Evolutionary conservation across 2,797 vertebrate species (phyloP).

Genomic region (Hylomyscus alleni): DNA sequence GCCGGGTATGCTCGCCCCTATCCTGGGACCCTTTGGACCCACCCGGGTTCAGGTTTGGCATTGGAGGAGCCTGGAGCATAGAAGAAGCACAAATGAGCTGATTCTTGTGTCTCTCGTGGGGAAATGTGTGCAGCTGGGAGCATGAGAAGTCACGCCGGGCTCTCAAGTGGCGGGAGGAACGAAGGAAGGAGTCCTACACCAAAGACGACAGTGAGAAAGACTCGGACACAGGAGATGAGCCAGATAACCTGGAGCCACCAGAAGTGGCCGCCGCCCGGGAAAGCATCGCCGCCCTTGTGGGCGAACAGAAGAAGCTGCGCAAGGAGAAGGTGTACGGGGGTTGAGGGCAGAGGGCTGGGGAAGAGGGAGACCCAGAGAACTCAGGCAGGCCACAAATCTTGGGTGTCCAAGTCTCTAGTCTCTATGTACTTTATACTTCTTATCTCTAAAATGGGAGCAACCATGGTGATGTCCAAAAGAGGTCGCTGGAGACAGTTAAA

Average conservation of each 20-base stretch:
- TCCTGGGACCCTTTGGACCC: not conserved
- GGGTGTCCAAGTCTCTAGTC: not conserved
- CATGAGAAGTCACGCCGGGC: conserved; percentile 90
- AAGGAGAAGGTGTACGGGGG: conserved; percentile 91
- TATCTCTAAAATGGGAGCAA: not conserved
- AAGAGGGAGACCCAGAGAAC: not conserved
- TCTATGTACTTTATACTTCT: not conserved
- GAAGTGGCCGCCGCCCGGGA: conserved; percentile 92
- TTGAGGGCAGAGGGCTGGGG: fast-evolving
- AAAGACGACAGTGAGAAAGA: conserved; percentile 94
- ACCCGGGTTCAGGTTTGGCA: no score
- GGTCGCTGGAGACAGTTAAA: not conserved
- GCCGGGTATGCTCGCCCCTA: conserved; percentile 88
- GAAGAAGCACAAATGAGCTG: not conserved
- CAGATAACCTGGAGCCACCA: conserved; percentile 90
- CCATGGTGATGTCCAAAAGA: no score
- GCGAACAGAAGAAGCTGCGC: conserved; percentile 92
- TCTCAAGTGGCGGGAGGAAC: conserved; percentile 92
- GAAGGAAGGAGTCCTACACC: conserved; percentile 90
- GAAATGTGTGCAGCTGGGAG: conserved; percentile 91
- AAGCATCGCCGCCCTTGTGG: conserved; percentile 90
- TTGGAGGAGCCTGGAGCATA: not conserved
- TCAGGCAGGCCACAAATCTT: not conserved
- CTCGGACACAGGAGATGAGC: conserved; percentile 91
- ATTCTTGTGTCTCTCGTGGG: not conserved